phyloP scores from a whole-genome alignment of 2,113 vertebrate genomes.

The Aspidoscelis tigris region DNA sequence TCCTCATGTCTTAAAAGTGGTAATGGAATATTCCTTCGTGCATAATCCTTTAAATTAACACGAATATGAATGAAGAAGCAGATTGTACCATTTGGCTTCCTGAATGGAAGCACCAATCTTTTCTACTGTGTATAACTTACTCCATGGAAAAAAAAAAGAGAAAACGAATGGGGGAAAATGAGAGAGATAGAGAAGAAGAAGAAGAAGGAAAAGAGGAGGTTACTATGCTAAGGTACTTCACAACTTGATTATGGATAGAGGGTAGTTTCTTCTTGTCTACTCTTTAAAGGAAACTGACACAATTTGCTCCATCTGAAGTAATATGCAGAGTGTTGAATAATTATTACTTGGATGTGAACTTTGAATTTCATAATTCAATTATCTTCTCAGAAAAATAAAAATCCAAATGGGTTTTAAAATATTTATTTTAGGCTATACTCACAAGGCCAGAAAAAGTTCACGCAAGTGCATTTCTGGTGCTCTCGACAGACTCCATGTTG shows the following conservation, averaged over 20 bases:
- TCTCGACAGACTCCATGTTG: no score
- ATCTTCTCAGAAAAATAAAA: neutral
- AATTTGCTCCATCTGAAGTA: neutral
- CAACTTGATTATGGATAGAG: neutral
- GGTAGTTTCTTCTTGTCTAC: neutral
- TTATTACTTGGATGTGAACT: neutral
- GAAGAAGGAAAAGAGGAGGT: neutral
- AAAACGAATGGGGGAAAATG: no score
- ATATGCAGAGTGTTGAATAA: neutral
- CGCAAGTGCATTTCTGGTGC: no score
- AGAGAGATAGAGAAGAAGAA: no score
- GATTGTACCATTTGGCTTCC: neutral
- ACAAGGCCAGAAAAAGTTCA: no score
- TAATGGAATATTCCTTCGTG: neutral
- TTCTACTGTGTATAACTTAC: no score
- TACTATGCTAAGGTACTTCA: neutral
- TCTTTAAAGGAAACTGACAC: neutral
- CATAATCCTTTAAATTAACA: slow-evolving; percentile 16
- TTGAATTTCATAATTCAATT: neutral
- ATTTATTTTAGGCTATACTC: no score
- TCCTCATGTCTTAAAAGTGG: slow-evolving; percentile 13
- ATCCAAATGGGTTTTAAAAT: no score
- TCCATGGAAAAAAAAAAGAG: no score
- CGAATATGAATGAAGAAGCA: slow-evolving; percentile 16
- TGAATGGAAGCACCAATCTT: neutral